Percentiles rank a stretch among this genome's conserved stretches.
These are phyloP conservation scores for Zapornia atra DNA, from an alignment of 2,113 vertebrate genomes.

Conservation along the genomic window DNA sequence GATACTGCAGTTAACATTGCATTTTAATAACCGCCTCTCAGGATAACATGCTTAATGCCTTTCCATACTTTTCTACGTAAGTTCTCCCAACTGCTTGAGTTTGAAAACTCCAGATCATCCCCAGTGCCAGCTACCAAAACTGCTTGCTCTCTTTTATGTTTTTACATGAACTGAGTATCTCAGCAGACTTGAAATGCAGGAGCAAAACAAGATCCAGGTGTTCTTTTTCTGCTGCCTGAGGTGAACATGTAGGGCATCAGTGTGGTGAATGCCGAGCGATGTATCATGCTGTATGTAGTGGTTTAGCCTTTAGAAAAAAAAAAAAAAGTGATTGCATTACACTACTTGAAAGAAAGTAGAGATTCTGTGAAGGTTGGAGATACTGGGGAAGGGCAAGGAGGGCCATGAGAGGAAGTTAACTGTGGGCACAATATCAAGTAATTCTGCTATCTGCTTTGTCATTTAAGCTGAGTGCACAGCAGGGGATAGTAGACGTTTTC, in stretches of 20 bases:
- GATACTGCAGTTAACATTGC: not conserved
- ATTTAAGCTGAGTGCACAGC: not conserved
- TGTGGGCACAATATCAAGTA: not conserved
- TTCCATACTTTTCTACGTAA: not conserved
- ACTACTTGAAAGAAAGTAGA: not conserved
- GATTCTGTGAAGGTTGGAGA: not conserved
- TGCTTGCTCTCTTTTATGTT: not conserved
- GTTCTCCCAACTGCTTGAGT: not conserved
- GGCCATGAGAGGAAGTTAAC: not conserved
- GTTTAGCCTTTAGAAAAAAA: not conserved
- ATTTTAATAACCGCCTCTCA: not conserved
- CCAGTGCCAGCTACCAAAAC: not conserved
- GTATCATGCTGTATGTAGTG: not conserved
- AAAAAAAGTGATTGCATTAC: not conserved
- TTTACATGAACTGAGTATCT: not conserved
- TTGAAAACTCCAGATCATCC: not conserved
- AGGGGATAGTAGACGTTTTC: not conserved
- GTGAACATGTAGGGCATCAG: not conserved
- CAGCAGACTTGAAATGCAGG: not conserved
- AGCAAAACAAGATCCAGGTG: not conserved
- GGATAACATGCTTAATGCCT: not conserved
- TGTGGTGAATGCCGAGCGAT: not conserved
- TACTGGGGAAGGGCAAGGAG: not conserved
- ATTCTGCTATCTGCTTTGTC: not conserved
- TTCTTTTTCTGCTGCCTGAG: not conserved